Evolutionary conservation across 2,888 invertebrate species (phyloP).

Genomic region (Hydriomena furcata): DNA sequence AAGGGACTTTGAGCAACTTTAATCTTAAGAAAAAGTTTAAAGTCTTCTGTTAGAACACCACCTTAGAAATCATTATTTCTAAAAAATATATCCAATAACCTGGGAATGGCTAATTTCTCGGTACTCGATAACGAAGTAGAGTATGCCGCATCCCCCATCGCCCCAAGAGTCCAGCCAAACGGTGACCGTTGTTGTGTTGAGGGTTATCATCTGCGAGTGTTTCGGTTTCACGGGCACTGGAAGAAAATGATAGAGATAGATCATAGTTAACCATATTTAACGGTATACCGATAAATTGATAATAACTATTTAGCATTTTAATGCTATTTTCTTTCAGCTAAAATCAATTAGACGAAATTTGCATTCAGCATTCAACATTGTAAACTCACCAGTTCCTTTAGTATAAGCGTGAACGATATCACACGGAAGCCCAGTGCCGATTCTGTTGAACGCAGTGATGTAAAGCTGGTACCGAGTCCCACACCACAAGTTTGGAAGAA

Average conservation of each 20-base stretch:
- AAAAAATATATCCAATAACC: too few species aligned
- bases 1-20: too few species aligned
- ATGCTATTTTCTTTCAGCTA: not conserved
- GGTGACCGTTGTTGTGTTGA: conserved; percentile 93
- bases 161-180: conserved; percentile 95
- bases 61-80: too few species aligned
- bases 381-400: conserved; percentile 87
- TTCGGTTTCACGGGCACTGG: conserved; percentile 90
- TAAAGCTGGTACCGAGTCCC: conserved; percentile 94
- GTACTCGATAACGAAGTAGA: conserved; percentile 93
- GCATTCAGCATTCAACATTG: too few species aligned
- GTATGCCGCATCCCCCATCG: conserved; percentile 94
- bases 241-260: conserved; percentile 34
- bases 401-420: conserved; percentile 94
- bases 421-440: conserved; percentile 94
- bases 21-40: too few species aligned
- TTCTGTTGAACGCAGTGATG: conserved; percentile 95
- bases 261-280: not conserved
- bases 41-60: too few species aligned
- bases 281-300: not conserved
- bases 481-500: conserved; percentile 92
- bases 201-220: conserved; percentile 91
- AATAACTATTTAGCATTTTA: not conserved
- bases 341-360: too few species aligned
- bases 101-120: conserved; percentile 84